These are phyloP conservation scores for Hippocampus zosterae DNA, from an alignment of 2,113 vertebrate species.

Conservation along the genomic window DNA sequence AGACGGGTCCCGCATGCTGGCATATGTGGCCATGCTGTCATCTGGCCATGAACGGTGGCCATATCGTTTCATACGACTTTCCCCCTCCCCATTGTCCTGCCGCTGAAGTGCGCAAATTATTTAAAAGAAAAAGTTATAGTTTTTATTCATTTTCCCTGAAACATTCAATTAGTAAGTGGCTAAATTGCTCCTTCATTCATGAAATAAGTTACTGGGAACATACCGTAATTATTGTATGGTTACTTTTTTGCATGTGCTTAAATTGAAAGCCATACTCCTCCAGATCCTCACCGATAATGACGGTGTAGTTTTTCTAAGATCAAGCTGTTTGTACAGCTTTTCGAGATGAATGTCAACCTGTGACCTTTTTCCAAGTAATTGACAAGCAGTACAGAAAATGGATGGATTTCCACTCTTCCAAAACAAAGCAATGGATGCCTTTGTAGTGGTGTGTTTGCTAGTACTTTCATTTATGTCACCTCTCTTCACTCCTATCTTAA, in stretches of 20 bases:
- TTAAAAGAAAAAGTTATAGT: too few species aligned
- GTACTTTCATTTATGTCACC: conserved; percentile 20
- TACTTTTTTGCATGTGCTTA: background rate
- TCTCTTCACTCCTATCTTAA: background rate
- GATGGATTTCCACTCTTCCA: conserved; percentile 41
- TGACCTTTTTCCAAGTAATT: conserved; percentile 74
- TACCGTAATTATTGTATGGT: background rate
- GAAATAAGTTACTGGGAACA: too few species aligned
- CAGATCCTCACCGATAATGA: conserved; percentile 45
- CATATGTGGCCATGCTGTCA: too few species aligned
- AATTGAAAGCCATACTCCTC: conserved; percentile 45
- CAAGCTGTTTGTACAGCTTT: conserved; percentile 54
- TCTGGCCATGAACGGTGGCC: too few species aligned
- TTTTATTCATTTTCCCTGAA: too few species aligned
- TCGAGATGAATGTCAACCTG: conserved; percentile 71
- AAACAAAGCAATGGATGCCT: conserved; percentile 36
- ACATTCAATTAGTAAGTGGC: too few species aligned
- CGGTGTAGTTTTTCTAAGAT: conserved; percentile 42
- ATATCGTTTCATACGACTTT: too few species aligned
- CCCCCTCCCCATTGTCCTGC: too few species aligned
- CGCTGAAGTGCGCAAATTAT: too few species aligned
- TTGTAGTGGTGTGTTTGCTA: conserved; percentile 33
- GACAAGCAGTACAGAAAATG: background rate
- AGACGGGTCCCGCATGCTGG: too few species aligned
- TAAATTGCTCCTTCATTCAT: too few species aligned